phyloP scores from a whole-genome alignment of 2,888 invertebrate genomes.

The Ferrisia virgata region DNA sequence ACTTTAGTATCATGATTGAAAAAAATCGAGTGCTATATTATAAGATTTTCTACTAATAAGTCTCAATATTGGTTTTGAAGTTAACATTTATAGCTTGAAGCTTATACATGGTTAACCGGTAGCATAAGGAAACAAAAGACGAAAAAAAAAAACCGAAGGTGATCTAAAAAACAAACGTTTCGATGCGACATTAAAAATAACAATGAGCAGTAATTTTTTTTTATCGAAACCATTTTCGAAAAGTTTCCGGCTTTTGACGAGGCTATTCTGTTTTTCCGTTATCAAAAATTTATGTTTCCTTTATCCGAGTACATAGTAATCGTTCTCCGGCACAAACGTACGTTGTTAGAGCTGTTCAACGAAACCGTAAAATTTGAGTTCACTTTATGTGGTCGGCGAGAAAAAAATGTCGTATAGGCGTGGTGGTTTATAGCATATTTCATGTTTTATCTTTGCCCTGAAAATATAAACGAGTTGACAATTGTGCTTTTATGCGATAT shows the following conservation, averaged over 20 bases:
- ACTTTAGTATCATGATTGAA: no score
- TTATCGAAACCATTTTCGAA: not conserved
- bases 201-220: not conserved
- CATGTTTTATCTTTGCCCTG: not conserved
- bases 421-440: not conserved
- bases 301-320: not conserved
- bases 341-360: not conserved
- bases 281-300: not conserved
- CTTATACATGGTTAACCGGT: no score
- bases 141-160: not conserved
- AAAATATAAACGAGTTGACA: not conserved
- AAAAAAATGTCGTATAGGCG: not conserved
- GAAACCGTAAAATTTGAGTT: not conserved
- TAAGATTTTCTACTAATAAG: no score
- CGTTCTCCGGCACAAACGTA: not conserved
- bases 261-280: not conserved
- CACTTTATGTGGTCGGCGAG: not conserved
- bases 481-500: not conserved
- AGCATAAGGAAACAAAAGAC: not conserved
- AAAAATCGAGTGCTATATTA: no score
- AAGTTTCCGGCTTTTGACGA: not conserved
- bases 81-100: no score
- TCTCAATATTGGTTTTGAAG: no score
- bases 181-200: not conserved
- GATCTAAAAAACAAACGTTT: not conserved